Base-by-base conservation (phyloP, 2,797 vertebrate species). In the Galago senegalensis region DNA sequence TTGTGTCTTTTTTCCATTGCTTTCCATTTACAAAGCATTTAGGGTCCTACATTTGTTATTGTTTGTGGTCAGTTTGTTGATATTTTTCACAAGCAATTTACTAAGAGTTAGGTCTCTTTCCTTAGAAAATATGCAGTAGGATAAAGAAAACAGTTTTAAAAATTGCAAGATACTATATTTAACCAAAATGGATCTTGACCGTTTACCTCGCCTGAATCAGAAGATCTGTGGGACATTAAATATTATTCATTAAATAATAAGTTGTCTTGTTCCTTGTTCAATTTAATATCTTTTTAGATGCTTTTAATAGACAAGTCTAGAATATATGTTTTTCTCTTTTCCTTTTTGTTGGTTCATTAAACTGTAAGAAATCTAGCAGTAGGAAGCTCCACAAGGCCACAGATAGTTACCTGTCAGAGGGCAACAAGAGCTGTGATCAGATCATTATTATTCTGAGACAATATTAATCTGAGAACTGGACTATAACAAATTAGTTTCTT, bases 21-120 rank as follows among this genome's bases (percentile, higher is more conserved):
- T 96, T 91, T 94, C 53, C 12, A 29, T 46, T 97, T 91, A 95
- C 63, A 91, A 94, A 94, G 58, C 65, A 94, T 89, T 92, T 95
- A 79, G 37, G 76, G 18, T 81, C 72, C 87, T 87, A 65, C 23
- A 86, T 93, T 96, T 97, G 76, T 94, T 96, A 90, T 87, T 96
- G 17, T 95, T 93, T 93, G 69, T 92, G 84, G 43, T 21, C 27
- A 7, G 84, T 94, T 94, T 85, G 60, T 94, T 97, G 83, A 96
- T 94, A 91, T 82, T 89, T 92, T 92, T 89, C 60, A 53, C 91
- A 67, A 87, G 82, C 77, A 76, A 69, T 85, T 95, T 93, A 37
- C 21, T 82, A 91, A 91, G 34, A 43, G 82, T 87, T 92, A 43
- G 73, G 67, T 91, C 46, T 96, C 13, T 94, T 91, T 95, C 63